These are phyloP conservation scores for Amniataba percoides DNA, from an alignment of 2,797 vertebrate species.

Conservation along the genomic window DNA sequence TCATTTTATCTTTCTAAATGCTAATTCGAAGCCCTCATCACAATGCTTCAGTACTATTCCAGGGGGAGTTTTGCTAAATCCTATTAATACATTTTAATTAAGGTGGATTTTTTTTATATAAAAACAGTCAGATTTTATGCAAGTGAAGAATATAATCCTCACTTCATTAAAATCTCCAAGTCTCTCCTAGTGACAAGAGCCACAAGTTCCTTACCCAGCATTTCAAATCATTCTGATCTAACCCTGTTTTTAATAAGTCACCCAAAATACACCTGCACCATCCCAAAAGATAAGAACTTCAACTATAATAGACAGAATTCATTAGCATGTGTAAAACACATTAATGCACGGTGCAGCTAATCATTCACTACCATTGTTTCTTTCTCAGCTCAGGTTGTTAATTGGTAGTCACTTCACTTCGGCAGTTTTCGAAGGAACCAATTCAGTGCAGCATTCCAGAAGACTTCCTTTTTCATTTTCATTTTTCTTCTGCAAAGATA, in stretches of 20 bases:
- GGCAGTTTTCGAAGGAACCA: constrained; percentile 36
- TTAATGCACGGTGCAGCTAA: constrained; percentile 14
- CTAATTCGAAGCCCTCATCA: neutral
- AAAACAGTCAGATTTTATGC: neutral
- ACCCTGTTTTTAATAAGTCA: neutral
- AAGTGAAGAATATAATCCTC: neutral
- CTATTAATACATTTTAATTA: neutral
- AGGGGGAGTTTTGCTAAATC: neutral
- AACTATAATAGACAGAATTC: constrained; percentile 17
- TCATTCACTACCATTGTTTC: constrained; percentile 46
- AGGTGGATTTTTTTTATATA: neutral
- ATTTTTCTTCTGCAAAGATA: constrained; percentile 64
- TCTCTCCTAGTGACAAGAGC: neutral
- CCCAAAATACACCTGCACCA: neutral
- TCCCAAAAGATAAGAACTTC: constrained; percentile 23
- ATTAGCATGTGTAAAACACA: constrained; percentile 42
- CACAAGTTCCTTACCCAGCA: neutral
- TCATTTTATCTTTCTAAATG: neutral
- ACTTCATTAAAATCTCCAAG: neutral
- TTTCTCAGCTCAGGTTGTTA: constrained; percentile 41
- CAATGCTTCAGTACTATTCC: neutral
- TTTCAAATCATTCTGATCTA: neutral
- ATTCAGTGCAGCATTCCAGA: constrained; percentile 56
- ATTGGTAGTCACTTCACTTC: constrained; percentile 52
- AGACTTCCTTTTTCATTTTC: constrained; percentile 67